These are phyloP conservation scores for Limosa lapponica DNA, from an alignment of 2,797 vertebrate genomes.

Conservation along the genomic window DNA sequence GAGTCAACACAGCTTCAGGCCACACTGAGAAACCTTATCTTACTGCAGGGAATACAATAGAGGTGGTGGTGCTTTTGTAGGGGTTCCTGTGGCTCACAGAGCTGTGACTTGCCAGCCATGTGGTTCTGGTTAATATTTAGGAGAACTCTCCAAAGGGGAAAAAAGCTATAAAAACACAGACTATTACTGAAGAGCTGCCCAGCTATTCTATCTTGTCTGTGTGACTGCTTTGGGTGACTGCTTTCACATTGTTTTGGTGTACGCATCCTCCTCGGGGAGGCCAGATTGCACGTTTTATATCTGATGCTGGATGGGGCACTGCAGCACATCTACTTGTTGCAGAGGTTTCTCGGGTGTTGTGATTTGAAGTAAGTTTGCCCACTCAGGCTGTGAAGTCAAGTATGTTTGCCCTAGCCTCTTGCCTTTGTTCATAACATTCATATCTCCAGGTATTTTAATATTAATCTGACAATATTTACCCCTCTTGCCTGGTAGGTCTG, in stretches of 20 bases:
- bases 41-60: background rate
- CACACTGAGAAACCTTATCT: background rate
- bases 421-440: background rate
- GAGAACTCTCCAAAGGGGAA: background rate
- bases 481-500: background rate
- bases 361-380: background rate
- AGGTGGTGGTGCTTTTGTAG: background rate
- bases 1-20: background rate
- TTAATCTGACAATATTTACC: background rate
- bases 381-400: background rate
- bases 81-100: background rate
- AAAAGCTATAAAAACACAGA: background rate
- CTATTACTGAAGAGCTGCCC: background rate
- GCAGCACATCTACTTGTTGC: background rate
- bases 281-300: background rate
- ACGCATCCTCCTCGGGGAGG: background rate
- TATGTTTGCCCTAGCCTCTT: background rate
- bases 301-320: background rate
- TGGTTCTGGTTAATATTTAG: constrained; percentile 23
- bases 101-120: background rate
- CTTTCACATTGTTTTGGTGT: background rate
- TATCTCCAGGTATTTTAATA: background rate
- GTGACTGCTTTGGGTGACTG: background rate
- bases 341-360: background rate
- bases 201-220: constrained; percentile 27